Evolutionary conservation across 1,140 invertebrate species (phyloP).

Genomic region (Megalonaias nervosa): DNA sequence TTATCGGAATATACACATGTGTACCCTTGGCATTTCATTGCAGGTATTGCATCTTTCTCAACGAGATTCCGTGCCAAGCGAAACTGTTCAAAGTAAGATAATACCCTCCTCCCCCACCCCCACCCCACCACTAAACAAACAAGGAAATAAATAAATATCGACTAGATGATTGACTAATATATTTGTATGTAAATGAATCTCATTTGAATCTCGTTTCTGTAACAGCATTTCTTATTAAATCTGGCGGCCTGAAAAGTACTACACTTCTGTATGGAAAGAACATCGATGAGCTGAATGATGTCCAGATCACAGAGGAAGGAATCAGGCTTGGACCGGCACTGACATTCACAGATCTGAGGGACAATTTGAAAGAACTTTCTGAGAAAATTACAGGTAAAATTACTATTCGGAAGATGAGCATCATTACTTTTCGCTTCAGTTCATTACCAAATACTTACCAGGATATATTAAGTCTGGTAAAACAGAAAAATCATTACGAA

Average conservation of each 20-base stretch:
- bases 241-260: constrained; percentile 20
- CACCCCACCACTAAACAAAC: background rate
- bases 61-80: background rate
- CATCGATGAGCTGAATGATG: constrained; percentile 6
- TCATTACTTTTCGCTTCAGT: background rate
- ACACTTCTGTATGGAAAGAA: constrained; percentile 19
- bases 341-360: constrained; percentile 16
- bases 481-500: too few species aligned
- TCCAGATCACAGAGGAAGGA: background rate
- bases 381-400: constrained; percentile 4
- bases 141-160: background rate
- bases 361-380: background rate
- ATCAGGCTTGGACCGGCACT: constrained; percentile 22
- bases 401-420: background rate
- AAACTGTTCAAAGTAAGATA: background rate
- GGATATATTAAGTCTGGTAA: background rate
- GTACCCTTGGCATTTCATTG: too few species aligned
- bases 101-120: background rate
- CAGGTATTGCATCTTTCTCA: too few species aligned
- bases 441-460: background rate
- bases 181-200: background rate
- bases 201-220: background rate
- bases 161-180: background rate
- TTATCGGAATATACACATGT: too few species aligned
- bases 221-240: constrained; percentile 18